A percentile compares a stretch with the other conserved stretches of the same genome.
Conservation (phyloP, 2,888 invertebrate species). For the Torymus texanus region DNA sequence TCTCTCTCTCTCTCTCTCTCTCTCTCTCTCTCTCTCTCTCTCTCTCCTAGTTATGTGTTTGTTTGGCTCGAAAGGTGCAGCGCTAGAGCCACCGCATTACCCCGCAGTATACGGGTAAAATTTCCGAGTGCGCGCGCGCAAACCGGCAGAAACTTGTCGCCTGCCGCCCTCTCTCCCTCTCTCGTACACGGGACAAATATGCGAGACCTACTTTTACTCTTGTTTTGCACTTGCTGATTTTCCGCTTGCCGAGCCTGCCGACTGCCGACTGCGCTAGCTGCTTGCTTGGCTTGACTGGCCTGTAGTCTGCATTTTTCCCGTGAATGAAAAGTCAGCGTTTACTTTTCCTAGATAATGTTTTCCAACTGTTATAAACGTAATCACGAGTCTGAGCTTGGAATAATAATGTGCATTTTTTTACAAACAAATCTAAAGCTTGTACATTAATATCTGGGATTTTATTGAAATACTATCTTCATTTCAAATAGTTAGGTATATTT, state of each 20-base stretch:
- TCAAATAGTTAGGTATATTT: no score
- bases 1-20: no score
- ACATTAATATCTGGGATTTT: no score
- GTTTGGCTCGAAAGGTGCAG: conserved; percentile 19
- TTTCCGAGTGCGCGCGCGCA: conserved; percentile 6
- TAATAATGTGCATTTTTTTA: no score
- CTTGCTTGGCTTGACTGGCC: not conserved
- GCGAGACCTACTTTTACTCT: conserved; percentile 31
- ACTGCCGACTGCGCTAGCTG: not conserved
- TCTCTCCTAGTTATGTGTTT: conserved; percentile 24
- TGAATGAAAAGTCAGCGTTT: conserved; percentile 14
- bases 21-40: no score
- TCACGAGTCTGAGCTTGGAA: no score
- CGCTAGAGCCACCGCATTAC: not conserved
- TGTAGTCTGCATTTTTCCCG: not conserved
- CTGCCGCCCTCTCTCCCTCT: no score
- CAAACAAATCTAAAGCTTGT: no score
- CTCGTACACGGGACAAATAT: conserved; percentile 15
- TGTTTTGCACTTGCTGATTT: conserved; percentile 39
- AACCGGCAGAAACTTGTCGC: no score
- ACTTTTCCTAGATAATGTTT: conserved; percentile 2
- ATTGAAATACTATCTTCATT: no score
- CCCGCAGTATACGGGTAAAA: not conserved
- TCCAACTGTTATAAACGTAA: not conserved
- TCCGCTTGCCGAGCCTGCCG: conserved; percentile 7